Evolutionary conservation across 2,888 invertebrate genomes (phyloP).

Genomic region (Mimachlamys varia): DNA sequence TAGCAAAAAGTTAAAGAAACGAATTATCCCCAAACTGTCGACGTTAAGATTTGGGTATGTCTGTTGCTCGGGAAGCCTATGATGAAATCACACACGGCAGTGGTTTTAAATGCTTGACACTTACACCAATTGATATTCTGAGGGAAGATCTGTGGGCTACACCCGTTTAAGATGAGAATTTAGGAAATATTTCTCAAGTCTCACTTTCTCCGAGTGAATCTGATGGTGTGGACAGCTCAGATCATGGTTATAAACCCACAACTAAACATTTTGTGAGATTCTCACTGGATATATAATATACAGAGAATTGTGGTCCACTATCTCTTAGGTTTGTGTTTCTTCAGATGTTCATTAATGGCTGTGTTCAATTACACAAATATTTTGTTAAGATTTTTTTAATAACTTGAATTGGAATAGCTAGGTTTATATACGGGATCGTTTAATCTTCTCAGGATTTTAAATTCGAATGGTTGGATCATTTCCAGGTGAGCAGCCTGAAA

Average conservation of each 20-base stretch:
- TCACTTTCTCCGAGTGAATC: neutral
- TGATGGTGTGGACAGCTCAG: neutral
- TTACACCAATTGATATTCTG: neutral
- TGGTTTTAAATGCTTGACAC: neutral
- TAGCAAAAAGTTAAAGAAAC: too few relatives aligned
- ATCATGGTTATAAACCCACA: neutral
- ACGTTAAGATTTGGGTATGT: neutral
- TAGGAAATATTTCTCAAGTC: neutral
- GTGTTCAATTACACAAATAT: neutral
- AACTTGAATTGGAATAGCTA: neutral
- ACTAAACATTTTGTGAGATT: neutral
- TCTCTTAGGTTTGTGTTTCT: too few relatives aligned
- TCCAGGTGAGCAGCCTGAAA: neutral
- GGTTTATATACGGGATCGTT: neutral
- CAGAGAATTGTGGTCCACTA: too few relatives aligned
- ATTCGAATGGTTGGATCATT: neutral
- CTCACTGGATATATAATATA: neutral
- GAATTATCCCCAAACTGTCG: neutral
- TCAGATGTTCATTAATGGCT: too few relatives aligned
- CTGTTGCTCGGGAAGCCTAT: neutral
- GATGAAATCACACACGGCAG: too few relatives aligned
- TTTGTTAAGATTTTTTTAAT: neutral
- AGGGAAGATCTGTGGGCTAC: neutral
- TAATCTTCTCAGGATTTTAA: conserved; percentile 9
- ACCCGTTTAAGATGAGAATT: neutral